A percentile compares a stretch with the other conserved stretches of the same genome.
Conservation (phyloP, 2,113 vertebrate species). For the Herpetotheres cachinnans region DNA sequence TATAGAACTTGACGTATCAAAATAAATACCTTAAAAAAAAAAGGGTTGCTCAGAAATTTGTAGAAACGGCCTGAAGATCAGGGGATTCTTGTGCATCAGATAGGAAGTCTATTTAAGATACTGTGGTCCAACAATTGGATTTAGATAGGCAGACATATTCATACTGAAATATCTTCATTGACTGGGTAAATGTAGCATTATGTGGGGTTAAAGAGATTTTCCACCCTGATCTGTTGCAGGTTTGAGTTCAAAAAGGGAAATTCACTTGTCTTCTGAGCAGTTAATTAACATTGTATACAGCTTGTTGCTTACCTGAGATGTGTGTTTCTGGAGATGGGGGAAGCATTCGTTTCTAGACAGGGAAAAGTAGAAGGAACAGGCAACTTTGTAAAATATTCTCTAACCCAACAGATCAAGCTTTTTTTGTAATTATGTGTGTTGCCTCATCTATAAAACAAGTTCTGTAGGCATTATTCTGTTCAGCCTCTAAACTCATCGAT, state of each 20-base stretch:
- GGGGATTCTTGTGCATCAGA: neutral
- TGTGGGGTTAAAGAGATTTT: neutral
- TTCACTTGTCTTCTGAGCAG: neutral
- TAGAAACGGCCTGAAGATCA: neutral
- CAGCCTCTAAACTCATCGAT: neutral
- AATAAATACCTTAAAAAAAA: neutral
- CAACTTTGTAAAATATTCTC: neutral
- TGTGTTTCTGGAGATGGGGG: neutral
- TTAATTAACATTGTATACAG: neutral
- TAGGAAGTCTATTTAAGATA: neutral
- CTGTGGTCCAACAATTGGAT: neutral
- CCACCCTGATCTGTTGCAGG: neutral
- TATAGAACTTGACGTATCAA: neutral
- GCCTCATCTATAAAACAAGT: neutral
- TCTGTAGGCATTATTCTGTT: neutral
- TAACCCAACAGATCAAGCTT: rapidly evolving
- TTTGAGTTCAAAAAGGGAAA: neutral
- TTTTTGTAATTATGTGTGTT: neutral
- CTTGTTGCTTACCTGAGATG: neutral
- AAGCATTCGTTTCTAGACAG: neutral
- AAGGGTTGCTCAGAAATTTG: neutral
- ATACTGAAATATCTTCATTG: neutral
- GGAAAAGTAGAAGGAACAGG: neutral
- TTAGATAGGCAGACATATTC: neutral
- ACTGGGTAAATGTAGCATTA: neutral